A percentile compares a stretch with the other conserved stretches of the same genome.
Evolutionary conservation across 2,113 vertebrate genomes (phyloP).

Genomic region (Ptilonorhynchus violaceus): DNA sequence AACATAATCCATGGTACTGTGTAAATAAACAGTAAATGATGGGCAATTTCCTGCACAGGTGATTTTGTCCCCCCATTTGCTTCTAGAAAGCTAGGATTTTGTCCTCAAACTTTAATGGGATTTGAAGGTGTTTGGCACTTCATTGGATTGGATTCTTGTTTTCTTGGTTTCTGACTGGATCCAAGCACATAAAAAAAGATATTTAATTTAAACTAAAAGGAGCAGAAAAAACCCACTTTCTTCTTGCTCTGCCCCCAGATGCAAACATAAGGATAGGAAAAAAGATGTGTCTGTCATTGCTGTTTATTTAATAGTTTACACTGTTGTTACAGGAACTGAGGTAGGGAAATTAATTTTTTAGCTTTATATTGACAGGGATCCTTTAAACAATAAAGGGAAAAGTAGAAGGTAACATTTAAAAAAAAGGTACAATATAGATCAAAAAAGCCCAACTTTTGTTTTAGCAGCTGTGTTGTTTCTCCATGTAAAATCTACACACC

Average conservation of each 20-base stretch:
- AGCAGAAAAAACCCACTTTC: neutral
- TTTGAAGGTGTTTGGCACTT: neutral
- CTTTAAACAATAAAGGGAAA: conserved; percentile 41
- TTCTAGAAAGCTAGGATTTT: neutral
- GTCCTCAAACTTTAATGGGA: neutral
- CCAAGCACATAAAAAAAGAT: neutral
- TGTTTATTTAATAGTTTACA: neutral
- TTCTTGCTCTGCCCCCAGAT: neutral
- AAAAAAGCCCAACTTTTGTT: conserved; percentile 12
- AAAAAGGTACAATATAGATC: conserved; percentile 20
- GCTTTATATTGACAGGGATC: neutral
- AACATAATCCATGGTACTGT: neutral
- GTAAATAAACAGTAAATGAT: neutral
- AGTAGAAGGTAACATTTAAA: conserved; percentile 41
- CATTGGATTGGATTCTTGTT: neutral
- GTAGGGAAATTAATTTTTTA: conserved; percentile 43
- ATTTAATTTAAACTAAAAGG: neutral
- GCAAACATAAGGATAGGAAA: neutral
- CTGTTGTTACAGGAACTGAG: conserved; percentile 10
- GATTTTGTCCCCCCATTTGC: neutral
- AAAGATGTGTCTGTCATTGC: neutral
- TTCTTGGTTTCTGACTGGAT: neutral
- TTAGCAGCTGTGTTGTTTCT: conserved; percentile 25
- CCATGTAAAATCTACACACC: neutral
- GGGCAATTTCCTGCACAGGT: neutral